Evolutionary conservation across 1,140 invertebrate genomes (phyloP).

Genomic region (Hycleus cichorii): DNA sequence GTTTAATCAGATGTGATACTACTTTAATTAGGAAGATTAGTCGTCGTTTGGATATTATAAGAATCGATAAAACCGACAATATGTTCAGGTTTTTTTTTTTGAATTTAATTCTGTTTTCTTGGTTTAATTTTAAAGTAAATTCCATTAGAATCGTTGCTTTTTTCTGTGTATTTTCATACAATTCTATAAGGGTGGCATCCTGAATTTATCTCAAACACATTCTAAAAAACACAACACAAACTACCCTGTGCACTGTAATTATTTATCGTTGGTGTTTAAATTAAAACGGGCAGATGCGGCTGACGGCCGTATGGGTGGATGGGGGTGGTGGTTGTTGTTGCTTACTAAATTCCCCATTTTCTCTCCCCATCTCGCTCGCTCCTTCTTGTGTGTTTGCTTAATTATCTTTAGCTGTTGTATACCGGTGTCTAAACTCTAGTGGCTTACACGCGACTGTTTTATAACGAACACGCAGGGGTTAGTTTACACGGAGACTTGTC

Average conservation of each 20-base stretch:
- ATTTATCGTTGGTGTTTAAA: slow-evolving; percentile 30
- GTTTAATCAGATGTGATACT: no score
- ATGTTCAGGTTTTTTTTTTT: no score
- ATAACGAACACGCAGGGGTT: background rate
- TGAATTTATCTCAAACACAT: no score
- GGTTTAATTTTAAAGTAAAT: no score
- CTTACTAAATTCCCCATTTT: slow-evolving; percentile 5
- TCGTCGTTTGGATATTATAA: no score
- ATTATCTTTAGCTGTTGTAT: slow-evolving; percentile 27
- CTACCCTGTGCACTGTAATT: slow-evolving; percentile 15
- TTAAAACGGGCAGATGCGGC: slow-evolving; percentile 31
- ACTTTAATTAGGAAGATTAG: no score
- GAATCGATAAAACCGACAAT: no score
- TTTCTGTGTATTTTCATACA: no score
- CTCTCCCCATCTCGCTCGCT: no score
- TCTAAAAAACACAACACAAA: background rate
- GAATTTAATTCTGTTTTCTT: no score
- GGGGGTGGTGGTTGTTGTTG: slow-evolving; percentile 11
- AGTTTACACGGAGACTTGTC: slow-evolving; percentile 8
- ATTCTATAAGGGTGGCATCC: no score
- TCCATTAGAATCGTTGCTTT: no score
- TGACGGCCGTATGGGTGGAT: slow-evolving; percentile 17
- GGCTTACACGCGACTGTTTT: slow-evolving; percentile 14
- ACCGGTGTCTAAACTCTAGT: slow-evolving; percentile 20
- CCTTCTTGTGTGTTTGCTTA: slow-evolving; percentile 27